Base-by-base conservation (phyloP, 2,888 invertebrate genomes). In the Tenthredo livida region DNA sequence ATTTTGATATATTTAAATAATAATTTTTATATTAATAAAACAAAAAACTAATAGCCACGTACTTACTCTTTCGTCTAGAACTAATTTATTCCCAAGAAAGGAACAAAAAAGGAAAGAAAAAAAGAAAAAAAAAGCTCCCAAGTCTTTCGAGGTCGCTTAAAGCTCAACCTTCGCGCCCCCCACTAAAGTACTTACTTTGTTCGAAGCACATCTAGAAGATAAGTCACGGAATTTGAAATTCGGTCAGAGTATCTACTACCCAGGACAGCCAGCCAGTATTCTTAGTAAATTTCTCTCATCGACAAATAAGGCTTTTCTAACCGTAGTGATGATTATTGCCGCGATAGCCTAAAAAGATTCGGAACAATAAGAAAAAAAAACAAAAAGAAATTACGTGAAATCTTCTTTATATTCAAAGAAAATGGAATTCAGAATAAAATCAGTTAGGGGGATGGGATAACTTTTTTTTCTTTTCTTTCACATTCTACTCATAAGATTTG, bases 211-310 rank as follows among this genome's bases (percentile, higher is more conserved):
- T 61, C 58, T 80, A 29, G 61, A 80, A 80, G 80, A 80, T 80
- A 80, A 80, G 80, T 80, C 80, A 80, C 80, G 80, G 37, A 40
- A 40, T 80, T 80, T 80, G 58, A 80, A 80, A 80, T 80, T 61
- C 80, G 80, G 58, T 80, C 58, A 61, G 58, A 61, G 61, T 61
- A 80, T 77, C 77, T 77, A 33, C 15, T 17, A 70, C 33, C 67
- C 15, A 33, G 33, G 15, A 33, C 12, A 17, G 33, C 33, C 17
- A 15, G 33, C 17, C 2, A 15, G 33, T 67, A 17, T 33, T 33
- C 61, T 61, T n/a, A 33, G 25, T 15, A 37, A 58, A 78, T 15
- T 40, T 58, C 54, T 17, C 58, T 43, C 73, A 43, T 21, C 73
- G 40, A 73, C 73, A 43, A 67, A 67, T 33, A 67, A 67, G 67